Base-by-base conservation (phyloP, 2,113 vertebrate species). In the Hepsetus odoe region DNA sequence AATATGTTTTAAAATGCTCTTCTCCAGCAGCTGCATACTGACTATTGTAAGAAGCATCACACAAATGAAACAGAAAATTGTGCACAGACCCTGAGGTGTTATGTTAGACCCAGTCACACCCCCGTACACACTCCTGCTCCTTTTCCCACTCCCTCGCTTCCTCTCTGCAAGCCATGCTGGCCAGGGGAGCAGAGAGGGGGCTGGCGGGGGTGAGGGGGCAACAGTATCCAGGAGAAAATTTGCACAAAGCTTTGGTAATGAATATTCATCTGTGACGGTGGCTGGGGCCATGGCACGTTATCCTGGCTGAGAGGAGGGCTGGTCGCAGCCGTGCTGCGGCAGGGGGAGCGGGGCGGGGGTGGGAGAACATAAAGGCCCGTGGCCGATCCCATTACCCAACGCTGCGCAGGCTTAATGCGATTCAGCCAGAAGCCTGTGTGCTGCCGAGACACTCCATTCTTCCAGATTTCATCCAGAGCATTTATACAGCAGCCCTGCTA, bases 231-330 rank as follows among this genome's bases (percentile, higher is more conserved):
- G 76, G 66, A 86, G 68, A 82, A 84, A 84, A 80, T 76, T 64
- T 35, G 35, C 80, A 80, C 74, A 80, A 77, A 86, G 77, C 80
- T 70, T 67, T 76, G 64, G 53, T 78, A 70, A 85, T 85, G 84
- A 87, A 87, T 87, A 87, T 85, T 87, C 86, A 87, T 84, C 72
- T 76, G 72, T 82, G 81, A 85, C 69, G 76, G 80, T 79, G 86
- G 75, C 77, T 80, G 70, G 77, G 78, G 82, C 74, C 74, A 69
- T 77, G 74, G 82, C 77, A 44, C 64, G 82, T 77, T 85, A 81
- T 87, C 80, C 84, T 84, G 82, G 79, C 85, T 84, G 53, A 81
- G 73, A 79, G 55, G 71, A 64, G 32, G 59, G 66, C 78, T 79
- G 44, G 77, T 68, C 49, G 62, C 74, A 64, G 64, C 62, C 51